Evolutionary conservation across 2,888 invertebrate genomes (phyloP).

Genomic region (Metopia argyrocephala): DNA sequence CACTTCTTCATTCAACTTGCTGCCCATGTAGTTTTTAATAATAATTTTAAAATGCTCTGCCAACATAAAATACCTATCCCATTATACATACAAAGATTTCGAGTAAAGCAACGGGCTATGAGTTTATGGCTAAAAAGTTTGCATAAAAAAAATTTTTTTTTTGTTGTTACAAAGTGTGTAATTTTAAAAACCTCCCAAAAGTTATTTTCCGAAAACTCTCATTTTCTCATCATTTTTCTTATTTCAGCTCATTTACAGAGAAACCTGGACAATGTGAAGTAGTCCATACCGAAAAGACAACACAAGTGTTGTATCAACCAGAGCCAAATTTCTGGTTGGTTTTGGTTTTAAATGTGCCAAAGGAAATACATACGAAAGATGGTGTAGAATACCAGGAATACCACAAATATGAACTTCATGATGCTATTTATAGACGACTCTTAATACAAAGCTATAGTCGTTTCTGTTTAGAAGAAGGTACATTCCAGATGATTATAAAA

Average conservation of each 20-base stretch:
- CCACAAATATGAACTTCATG: constrained; percentile 89
- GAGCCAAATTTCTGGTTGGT: constrained; percentile 95
- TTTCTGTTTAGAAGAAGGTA: constrained; percentile 91
- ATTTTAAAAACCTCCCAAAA: too few relatives aligned
- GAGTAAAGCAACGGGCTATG: too few relatives aligned
- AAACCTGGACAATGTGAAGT: constrained; percentile 86
- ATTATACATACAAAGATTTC: too few relatives aligned
- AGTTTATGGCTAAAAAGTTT: too few relatives aligned
- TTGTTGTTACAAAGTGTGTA: too few relatives aligned
- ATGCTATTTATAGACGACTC: constrained; percentile 85
- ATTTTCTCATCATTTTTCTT: neutral
- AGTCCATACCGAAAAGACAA: constrained; percentile 92
- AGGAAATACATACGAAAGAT: constrained; percentile 85
- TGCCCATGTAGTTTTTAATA: too few relatives aligned
- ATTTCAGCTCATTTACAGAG: constrained; percentile 61
- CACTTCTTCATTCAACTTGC: too few relatives aligned
- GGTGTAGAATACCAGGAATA: constrained; percentile 85
- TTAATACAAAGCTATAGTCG: constrained; percentile 88
- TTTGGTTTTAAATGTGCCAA: constrained; percentile 89
- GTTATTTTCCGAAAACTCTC: neutral
- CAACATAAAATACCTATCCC: too few relatives aligned
- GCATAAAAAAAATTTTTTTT: too few relatives aligned
- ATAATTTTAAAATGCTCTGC: too few relatives aligned
- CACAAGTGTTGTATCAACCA: constrained; percentile 92
- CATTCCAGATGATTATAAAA: constrained; percentile 82